These are phyloP conservation scores for Nowickia ferox DNA, from an alignment of 2,888 invertebrate genomes.

Conservation along the genomic window DNA sequence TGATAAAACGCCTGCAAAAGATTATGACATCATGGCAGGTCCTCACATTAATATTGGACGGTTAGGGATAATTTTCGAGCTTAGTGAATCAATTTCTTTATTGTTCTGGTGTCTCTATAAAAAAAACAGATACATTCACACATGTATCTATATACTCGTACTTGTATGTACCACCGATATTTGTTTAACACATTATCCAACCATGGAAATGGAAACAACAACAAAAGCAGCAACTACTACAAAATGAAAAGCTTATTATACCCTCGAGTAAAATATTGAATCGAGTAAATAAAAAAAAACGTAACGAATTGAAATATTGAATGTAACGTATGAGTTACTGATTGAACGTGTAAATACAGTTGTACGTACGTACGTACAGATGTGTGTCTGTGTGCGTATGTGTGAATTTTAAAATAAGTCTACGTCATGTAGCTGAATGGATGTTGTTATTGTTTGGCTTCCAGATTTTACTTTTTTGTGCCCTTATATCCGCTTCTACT, in stretches of 20 bases:
- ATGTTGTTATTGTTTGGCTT: slow-evolving; percentile 81
- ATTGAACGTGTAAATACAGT: slow-evolving; percentile 15
- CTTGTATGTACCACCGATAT: not conserved
- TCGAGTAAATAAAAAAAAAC: slow-evolving; percentile 62
- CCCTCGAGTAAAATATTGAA: slow-evolving; percentile 80
- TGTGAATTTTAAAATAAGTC: slow-evolving; percentile 62
- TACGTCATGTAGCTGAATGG: slow-evolving; percentile 51
- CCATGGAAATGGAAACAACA: slow-evolving; percentile 35
- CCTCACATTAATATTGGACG: too few species aligned
- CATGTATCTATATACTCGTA: too few species aligned
- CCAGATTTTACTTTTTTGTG: slow-evolving; percentile 73
- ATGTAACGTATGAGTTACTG: slow-evolving; percentile 44
- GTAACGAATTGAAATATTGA: slow-evolving; percentile 63
- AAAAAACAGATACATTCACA: not conserved
- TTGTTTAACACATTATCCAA: slow-evolving; percentile 21
- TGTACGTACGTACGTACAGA: not conserved
- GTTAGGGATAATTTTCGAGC: not conserved
- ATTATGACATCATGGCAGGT: too few species aligned
- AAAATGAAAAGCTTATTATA: slow-evolving; percentile 79
- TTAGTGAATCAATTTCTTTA: slow-evolving; percentile 4
- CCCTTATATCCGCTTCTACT: slow-evolving; percentile 58
- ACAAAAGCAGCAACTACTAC: slow-evolving; percentile 33
- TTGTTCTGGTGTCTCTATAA: not conserved
- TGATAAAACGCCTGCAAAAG: not conserved
- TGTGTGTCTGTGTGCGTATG: slow-evolving; percentile 44